These are phyloP conservation scores for Thymelicus acteon DNA, from an alignment of 2,888 invertebrate species.

Conservation along the genomic window DNA sequence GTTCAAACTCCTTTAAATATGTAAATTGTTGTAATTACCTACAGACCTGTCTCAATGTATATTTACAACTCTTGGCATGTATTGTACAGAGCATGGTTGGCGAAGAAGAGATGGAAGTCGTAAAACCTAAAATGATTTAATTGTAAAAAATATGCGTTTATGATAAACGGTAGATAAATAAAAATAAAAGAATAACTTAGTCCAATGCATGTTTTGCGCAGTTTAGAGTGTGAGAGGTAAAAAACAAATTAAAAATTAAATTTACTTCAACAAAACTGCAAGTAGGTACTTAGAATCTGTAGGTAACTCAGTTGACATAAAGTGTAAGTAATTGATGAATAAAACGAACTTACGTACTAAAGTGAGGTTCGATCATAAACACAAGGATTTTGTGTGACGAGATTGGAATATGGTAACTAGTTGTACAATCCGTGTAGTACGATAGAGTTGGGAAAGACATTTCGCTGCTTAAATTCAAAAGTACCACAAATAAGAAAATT, in stretches of 20 bases:
- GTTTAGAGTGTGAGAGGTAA: not conserved
- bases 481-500: no score
- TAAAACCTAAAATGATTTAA: not conserved
- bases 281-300: not conserved
- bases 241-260: not conserved
- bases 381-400: no score
- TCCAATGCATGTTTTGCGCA: not conserved
- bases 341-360: no score
- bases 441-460: no score
- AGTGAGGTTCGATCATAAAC: no score
- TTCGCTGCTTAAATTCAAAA: no score
- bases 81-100: constrained; percentile 18
- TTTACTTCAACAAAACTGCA: not conserved
- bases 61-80: constrained; percentile 15
- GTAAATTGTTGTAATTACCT: not conserved
- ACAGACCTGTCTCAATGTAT: not conserved
- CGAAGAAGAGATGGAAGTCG: not conserved
- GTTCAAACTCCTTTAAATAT: not conserved
- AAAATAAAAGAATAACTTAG: not conserved
- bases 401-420: no score
- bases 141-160: not conserved
- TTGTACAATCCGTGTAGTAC: no score
- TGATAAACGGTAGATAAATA: not conserved
- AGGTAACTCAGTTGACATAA: not conserved
- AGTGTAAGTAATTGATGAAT: no score